Conservation (phyloP, 1,140 invertebrate genomes). For the Drosophila ambigua region DNA sequence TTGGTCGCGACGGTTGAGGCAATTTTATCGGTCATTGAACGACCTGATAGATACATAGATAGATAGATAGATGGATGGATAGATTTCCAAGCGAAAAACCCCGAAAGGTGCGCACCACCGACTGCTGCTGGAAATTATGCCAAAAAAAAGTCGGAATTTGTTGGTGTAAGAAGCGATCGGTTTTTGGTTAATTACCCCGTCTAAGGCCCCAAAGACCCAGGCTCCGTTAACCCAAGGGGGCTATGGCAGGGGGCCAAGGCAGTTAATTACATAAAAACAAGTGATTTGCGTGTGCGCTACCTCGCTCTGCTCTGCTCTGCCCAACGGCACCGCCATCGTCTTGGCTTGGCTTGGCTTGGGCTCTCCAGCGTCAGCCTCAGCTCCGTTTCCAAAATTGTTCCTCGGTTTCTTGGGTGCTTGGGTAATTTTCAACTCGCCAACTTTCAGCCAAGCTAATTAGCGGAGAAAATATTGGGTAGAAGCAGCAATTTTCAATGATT, state of each 20-base stretch:
- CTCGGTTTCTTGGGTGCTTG: constrained; percentile 5
- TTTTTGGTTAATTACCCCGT: constrained; percentile 72
- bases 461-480: constrained; percentile 44
- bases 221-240: constrained; percentile 56
- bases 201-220: constrained; percentile 46
- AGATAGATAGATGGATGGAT: background rate
- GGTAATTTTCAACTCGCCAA: constrained; percentile 60
- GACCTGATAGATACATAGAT: constrained; percentile 29
- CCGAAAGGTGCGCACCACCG: background rate
- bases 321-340: constrained; percentile 47
- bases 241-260: constrained; percentile 26
- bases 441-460: constrained; percentile 55
- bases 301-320: constrained; percentile 9
- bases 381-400: constrained; percentile 32
- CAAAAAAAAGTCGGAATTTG: constrained; percentile 27
- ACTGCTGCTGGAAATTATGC: constrained; percentile 33
- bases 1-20: constrained; percentile 54
- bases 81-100: constrained; percentile 33
- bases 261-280: constrained; percentile 78
- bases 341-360: background rate
- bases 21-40: constrained; percentile 81
- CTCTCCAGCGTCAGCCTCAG: constrained; percentile 13
- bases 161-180: constrained; percentile 70
- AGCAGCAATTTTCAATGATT: constrained; percentile 26
- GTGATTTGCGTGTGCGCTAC: constrained; percentile 70